Conservation (phyloP, 2,888 invertebrate species). For the Nipponacmea schrenckii region DNA sequence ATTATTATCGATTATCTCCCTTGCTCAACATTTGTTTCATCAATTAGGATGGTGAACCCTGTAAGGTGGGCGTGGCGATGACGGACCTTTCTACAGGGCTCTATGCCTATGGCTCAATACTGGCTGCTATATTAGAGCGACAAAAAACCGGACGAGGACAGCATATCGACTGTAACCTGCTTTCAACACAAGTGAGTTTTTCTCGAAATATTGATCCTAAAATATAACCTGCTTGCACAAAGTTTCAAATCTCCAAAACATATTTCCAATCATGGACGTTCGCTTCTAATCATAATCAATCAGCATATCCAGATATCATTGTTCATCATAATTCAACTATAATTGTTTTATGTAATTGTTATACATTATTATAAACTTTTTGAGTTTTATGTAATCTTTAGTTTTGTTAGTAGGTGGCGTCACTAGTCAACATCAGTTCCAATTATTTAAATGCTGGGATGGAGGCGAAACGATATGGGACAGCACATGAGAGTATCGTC, state of each 20-base stretch:
- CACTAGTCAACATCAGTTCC: constrained; percentile 87
- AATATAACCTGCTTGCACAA: too few species aligned
- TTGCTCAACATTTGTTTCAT: too few species aligned
- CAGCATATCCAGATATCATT: too few species aligned
- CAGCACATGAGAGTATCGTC: constrained; percentile 92
- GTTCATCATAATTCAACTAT: too few species aligned
- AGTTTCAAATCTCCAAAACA: too few species aligned
- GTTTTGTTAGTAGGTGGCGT: constrained; percentile 72
- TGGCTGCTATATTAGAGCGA: constrained; percentile 87
- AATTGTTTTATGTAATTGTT: too few species aligned
- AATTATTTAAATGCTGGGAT: constrained; percentile 88
- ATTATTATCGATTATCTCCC: not conserved
- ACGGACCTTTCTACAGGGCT: constrained; percentile 93
- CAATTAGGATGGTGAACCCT: constrained; percentile 77
- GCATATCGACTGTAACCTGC: constrained; percentile 91
- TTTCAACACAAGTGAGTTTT: constrained; percentile 81
- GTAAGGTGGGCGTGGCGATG: constrained; percentile 91
- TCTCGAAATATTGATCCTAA: constrained; percentile 11
- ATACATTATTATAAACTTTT: too few species aligned
- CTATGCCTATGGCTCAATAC: constrained; percentile 92
- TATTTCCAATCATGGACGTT: too few species aligned
- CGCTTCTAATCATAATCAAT: too few species aligned
- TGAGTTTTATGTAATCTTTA: not conserved
- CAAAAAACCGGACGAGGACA: constrained; percentile 84
- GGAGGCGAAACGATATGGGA: constrained; percentile 87